phyloP scores from a whole-genome alignment of 2,113 vertebrate genomes.

The Amia ocellicauda region DNA sequence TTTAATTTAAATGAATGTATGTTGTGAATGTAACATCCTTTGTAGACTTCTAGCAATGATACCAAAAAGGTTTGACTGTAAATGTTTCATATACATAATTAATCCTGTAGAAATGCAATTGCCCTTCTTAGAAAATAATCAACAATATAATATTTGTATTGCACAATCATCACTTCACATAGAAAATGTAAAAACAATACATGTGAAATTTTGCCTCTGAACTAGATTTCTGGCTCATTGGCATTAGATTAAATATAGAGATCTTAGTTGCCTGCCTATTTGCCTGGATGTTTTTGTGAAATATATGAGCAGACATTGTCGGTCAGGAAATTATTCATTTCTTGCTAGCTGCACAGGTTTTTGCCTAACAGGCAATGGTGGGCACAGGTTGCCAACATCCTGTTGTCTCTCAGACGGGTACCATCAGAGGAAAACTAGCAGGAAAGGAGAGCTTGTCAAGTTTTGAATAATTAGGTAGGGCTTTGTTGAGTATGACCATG shows the following conservation, averaged over 20 bases:
- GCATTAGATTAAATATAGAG: background rate
- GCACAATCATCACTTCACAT: no score
- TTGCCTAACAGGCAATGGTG: slow-evolving; percentile 56
- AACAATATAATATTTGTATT: no score
- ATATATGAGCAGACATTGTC: slow-evolving; percentile 43
- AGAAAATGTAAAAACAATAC: no score
- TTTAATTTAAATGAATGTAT: no score
- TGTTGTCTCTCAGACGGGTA: slow-evolving; percentile 64
- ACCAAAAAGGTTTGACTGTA: no score
- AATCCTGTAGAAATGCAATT: no score
- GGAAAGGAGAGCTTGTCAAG: slow-evolving; percentile 49
- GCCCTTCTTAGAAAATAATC: no score
- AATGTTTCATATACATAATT: no score
- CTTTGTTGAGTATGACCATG: slow-evolving; percentile 35
- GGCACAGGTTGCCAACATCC: slow-evolving; percentile 64
- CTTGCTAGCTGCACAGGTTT: slow-evolving; percentile 54
- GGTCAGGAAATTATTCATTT: slow-evolving; percentile 35
- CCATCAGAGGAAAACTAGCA: slow-evolving; percentile 51
- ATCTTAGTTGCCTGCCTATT: slow-evolving; percentile 19
- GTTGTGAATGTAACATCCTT: no score
- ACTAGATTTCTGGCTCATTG: no score
- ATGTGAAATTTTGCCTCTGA: no score
- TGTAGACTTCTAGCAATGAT: no score
- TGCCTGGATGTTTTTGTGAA: slow-evolving; percentile 30
- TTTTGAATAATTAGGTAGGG: slow-evolving; percentile 59